These are phyloP conservation scores for Melanchra persicariae DNA, from an alignment of 2,888 invertebrate species.

Conservation along the genomic window DNA sequence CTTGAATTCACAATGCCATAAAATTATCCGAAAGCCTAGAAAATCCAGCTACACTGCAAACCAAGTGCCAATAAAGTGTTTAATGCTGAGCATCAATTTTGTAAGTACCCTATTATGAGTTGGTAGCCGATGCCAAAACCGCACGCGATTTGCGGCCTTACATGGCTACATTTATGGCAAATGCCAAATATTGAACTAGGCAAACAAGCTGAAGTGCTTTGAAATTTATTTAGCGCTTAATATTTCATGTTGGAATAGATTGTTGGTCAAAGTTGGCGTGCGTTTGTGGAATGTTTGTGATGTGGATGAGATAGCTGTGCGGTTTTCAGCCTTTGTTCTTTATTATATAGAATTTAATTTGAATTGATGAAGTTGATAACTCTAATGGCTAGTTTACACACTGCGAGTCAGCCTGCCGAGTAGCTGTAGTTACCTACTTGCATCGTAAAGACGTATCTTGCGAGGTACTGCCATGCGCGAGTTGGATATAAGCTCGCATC, in stretches of 20 bases:
- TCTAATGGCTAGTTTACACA: no score
- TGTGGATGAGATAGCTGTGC: background rate
- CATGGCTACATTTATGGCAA: slow-evolving; percentile 63
- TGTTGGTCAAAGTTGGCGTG: slow-evolving; percentile 44
- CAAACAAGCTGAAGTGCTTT: slow-evolving; percentile 61
- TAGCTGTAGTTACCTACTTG: no score
- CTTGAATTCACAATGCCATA: slow-evolving; percentile 7
- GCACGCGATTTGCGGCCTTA: slow-evolving; percentile 67
- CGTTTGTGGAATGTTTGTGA: slow-evolving; percentile 24
- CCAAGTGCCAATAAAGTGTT: slow-evolving; percentile 56
- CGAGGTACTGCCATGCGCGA: no score
- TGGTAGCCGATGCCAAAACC: slow-evolving; percentile 67
- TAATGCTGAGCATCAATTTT: slow-evolving; percentile 60
- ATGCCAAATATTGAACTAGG: slow-evolving; percentile 61
- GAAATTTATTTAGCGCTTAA: slow-evolving; percentile 65
- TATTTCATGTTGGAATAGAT: slow-evolving; percentile 60
- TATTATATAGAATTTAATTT: background rate
- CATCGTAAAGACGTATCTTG: no score
- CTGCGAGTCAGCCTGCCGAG: no score
- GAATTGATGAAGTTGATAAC: no score
- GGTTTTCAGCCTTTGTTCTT: background rate
- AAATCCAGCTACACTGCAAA: slow-evolving; percentile 29
- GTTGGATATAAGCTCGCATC: no score
- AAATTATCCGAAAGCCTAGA: slow-evolving; percentile 21
- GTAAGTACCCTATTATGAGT: slow-evolving; percentile 63